Evolutionary conservation across 2,888 invertebrate genomes (phyloP).

Genomic region (Mythimna pallens): DNA sequence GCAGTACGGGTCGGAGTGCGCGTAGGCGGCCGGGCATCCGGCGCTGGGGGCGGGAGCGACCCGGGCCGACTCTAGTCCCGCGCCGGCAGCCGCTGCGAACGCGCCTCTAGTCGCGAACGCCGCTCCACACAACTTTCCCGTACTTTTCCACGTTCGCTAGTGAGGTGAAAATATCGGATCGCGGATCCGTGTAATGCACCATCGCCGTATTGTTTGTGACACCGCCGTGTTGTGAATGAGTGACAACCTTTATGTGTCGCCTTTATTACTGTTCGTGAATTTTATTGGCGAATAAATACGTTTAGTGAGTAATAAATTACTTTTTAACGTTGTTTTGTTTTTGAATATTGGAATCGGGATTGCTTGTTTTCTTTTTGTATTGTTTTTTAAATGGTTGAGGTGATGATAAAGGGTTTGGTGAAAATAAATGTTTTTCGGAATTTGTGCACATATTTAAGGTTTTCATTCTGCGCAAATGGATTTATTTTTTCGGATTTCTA

Average conservation of each 20-base stretch:
- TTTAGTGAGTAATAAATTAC: slow-evolving; percentile 61
- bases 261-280: slow-evolving; percentile 57
- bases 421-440: not conserved
- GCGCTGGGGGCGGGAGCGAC: slow-evolving; percentile 67
- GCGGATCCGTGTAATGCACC: slow-evolving; percentile 56
- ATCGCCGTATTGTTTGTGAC: slow-evolving; percentile 59
- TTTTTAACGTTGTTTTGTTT: slow-evolving; percentile 52
- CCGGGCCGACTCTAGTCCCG: slow-evolving; percentile 76
- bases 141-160: slow-evolving; percentile 74
- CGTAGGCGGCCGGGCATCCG: slow-evolving; percentile 60
- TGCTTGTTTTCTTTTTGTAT: slow-evolving; percentile 23
- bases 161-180: slow-evolving; percentile 60
- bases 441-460: not conserved
- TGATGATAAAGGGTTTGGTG: slow-evolving; percentile 4
- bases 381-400: slow-evolving; percentile 7
- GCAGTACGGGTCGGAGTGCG: slow-evolving; percentile 56
- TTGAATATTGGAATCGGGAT: slow-evolving; percentile 38
- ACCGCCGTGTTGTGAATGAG: slow-evolving; percentile 60
- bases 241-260: slow-evolving; percentile 60
- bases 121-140: slow-evolving; percentile 71
- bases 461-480: not conserved
- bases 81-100: slow-evolving; percentile 75
- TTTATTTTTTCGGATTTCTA: not conserved
- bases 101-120: slow-evolving; percentile 65
- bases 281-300: slow-evolving; percentile 57